Evolutionary conservation across 2,888 invertebrate genomes (phyloP), one percentile per base, ranked within the genome.

Genomic region (Epiblema foenella): DNA sequence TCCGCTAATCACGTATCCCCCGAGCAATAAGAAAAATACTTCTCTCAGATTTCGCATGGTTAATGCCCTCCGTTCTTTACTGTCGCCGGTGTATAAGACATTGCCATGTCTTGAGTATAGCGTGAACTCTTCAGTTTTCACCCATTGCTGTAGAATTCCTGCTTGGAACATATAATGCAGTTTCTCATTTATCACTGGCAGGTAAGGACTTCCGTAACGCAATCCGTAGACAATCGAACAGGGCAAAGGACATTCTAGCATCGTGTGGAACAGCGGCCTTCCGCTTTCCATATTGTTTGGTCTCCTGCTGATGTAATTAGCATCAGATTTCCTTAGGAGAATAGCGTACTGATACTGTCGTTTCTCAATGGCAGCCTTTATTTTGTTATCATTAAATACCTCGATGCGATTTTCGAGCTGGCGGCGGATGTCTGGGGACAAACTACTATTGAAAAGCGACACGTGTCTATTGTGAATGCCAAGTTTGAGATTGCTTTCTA

Each of bases 121-220:
- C 12, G 79, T 79, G 15, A 81, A 83, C 64, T 90, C 87, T 71
- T 92, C 89, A 7, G 88, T 80, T 69, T 80, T 76, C 5, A 79
- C 78, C 93, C 92, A 93, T 72, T 90, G 86, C 1, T 88, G 82
- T 8, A 93, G 79, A 51, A 95, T 92, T 0, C 95, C 95, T 29
- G 85, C 92, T 83, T 95, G 94, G 66, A 90, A 89, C 0, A 94
- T 79, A 68, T 88, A 87, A 18, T 88, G 83, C 1, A 95, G 79
- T 0, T 95, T 83, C 15, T 83, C 84, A 73, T 94, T 88, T 5
- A 95, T 62, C 66, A 87, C 89, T 10, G 86, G 88, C 60, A 94
- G 80, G 78, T 94, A 95, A 0, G 95, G 95, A 39, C 95, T 95
- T 1, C 95, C 95, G 74, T 94, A 94, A n/a, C 92, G 90, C 11